Evolutionary conservation across 1,140 invertebrate species (phyloP), one percentile per base, ranked within the genome.

Genomic region (Ceratina australensis): DNA sequence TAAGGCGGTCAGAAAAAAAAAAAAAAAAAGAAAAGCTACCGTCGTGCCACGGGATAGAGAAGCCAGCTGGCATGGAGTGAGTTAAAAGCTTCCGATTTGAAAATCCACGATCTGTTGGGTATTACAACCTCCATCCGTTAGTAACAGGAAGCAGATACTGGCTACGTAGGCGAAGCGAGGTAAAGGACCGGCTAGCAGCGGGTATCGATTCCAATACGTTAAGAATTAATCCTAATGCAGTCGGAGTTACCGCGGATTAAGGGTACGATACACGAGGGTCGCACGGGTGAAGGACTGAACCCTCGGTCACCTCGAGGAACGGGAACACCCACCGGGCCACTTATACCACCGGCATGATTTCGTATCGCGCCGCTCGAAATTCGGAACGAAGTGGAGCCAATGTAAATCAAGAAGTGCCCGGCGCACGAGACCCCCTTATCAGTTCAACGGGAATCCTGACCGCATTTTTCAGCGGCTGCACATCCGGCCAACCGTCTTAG

Each of bases 351-450:
- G 49, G 49, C 56, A 54, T 68, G 78, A 84, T 78, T 84, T 74
- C 67, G 61, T 22, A 24, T 24, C 13, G 57, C 49, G 33, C 54
- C 54, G 80, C 68, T 52, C 49, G 69, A 79, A 84, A 81, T 84
- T 85, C 68, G 15, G 24, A 42, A 59, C 71, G 47, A 61, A 77
- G 8, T 22, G 54, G 65, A 10, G 26, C 66, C 72, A 68, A 84
- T 85, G 83, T 81, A 85, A 85, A 85, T 85, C 83, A 79, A 72
- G 79, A 59, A 85, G 67, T 68, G 60, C 65, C 52, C 33, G 72
- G 50, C 54, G 57, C 81, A 84, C 81, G 69, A 49, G 68, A 16
- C 0, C 22, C 64, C 57, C 28, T 77, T 71, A 71, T 61, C 66
- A 42, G 26, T 42, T 52, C 26, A 20, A 26, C 5, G 22, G 22